Base-by-base conservation (phyloP, 2,888 invertebrate genomes). In the Mimachlamys varia region DNA sequence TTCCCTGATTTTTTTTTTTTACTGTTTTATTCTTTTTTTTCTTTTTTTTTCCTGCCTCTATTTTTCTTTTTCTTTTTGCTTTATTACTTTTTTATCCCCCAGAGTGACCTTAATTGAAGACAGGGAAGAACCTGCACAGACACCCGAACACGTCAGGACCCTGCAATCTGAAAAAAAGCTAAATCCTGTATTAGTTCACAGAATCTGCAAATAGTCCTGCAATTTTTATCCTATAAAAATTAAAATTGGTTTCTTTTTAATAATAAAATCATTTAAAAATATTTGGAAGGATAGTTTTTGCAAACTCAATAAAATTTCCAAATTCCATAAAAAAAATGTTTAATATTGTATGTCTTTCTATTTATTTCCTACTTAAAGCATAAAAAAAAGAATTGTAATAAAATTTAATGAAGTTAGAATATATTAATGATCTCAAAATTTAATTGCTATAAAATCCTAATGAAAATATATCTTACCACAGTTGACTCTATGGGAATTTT, bases 141-240 rank as follows among this genome's bases (percentile, higher is more conserved):
- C 76, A 33, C 76, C 76, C 76, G 76, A 76, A 76, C 27, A 33
- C 76, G 33, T 76, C 76, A 76, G 76, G 76, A 76, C 76, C 33
- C 76, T 76, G 58, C 55, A 88, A 90, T 88, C 90, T 90, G 90
- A 90, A 90, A 90, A 90, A 90, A 62, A 90, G 88, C 76, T 76
- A 76, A 76, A 76, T 17, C 76, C 76, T 76, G 76, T 7, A 76
- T 76, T 76, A 76, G 76, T 76, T 76, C 33, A 76, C 33, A 27
- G 33, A 76, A 76, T 76, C 76, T 76, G 19, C 19, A 19, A 17
- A 53, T 53, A 53, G 53, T 53, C 53, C 53, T 19, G 27, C 33
- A 76, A 27, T 33, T 33, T 76, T 53, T 76, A 7, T 27, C 27
- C n/a, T n/a, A n/a, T n/a, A n/a, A n/a, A 76, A 10, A 76, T 76